Percentiles rank a stretch among this genome's conserved stretches.
phyloP scores from a whole-genome alignment of 2,113 vertebrate genomes.

The Gallinago jamesoni region DNA sequence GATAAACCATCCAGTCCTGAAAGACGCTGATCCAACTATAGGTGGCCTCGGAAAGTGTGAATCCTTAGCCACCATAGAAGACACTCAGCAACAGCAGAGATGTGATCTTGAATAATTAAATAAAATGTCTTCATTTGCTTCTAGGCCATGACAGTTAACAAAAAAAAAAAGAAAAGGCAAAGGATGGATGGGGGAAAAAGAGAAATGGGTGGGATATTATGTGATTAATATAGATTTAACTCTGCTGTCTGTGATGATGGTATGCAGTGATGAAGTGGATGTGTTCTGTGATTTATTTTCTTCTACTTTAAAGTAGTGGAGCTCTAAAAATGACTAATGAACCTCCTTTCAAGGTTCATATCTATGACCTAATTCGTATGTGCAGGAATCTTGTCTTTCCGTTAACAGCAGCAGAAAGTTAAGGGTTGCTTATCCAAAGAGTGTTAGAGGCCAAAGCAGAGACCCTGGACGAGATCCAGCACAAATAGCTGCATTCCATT shows the following conservation, averaged over 20 bases:
- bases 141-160: neutral
- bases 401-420: conserved; percentile 12
- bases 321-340: conserved; percentile 63
- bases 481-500: conserved; percentile 67
- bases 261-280: neutral
- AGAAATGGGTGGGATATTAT: neutral
- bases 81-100: neutral
- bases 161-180: neutral
- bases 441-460: conserved; percentile 26
- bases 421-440: conserved; percentile 47
- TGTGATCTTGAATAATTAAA: neutral
- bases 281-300: conserved; percentile 28
- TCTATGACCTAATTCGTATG: conserved; percentile 46
- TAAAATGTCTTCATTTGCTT: neutral
- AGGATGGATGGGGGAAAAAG: neutral
- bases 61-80: neutral
- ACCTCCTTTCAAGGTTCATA: conserved; percentile 38
- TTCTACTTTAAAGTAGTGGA: conserved; percentile 22
- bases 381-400: conserved; percentile 46
- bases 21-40: neutral
- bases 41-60: neutral
- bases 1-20: neutral
- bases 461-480: conserved; percentile 67
- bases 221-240: conserved; percentile 21
- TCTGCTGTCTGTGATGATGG: neutral